phyloP scores from a whole-genome alignment of 2,113 vertebrate species.

The Castor canadensis region DNA sequence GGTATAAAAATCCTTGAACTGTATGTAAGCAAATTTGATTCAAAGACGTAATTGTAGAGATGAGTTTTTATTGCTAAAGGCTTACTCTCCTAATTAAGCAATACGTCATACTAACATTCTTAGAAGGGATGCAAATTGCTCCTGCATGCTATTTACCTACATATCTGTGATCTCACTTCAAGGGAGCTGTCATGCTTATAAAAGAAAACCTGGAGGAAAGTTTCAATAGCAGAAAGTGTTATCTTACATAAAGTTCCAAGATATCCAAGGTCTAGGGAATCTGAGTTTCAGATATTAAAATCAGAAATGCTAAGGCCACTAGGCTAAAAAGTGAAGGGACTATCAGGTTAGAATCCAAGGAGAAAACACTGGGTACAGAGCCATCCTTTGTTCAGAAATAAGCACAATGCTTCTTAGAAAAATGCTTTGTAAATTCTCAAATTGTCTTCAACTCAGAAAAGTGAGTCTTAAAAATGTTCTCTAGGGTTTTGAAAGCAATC shows the following conservation, averaged over 20 bases:
- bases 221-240: background rate
- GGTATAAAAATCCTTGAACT: conserved; percentile 54
- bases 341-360: background rate
- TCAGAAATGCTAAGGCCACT: background rate
- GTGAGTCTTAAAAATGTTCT: background rate
- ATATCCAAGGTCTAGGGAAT: background rate
- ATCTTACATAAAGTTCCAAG: background rate
- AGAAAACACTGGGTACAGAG: background rate
- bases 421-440: background rate
- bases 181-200: background rate
- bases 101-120: conserved; percentile 59
- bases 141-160: conserved; percentile 4
- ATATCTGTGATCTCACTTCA: background rate
- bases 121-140: conserved; percentile 24
- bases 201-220: background rate
- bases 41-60: conserved; percentile 55
- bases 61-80: conserved; percentile 57
- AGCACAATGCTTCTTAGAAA: background rate
- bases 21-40: conserved; percentile 49
- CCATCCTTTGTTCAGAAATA: background rate
- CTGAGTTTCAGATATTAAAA: background rate
- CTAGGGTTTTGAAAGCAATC: background rate
- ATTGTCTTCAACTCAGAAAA: background rate
- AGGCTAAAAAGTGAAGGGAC: fast-evolving
- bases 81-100: conserved; percentile 63